Evolutionary conservation across 53 echinoderm and acorn worm genomes (phyloP).

Genomic region (Pentamera pediparva): DNA sequence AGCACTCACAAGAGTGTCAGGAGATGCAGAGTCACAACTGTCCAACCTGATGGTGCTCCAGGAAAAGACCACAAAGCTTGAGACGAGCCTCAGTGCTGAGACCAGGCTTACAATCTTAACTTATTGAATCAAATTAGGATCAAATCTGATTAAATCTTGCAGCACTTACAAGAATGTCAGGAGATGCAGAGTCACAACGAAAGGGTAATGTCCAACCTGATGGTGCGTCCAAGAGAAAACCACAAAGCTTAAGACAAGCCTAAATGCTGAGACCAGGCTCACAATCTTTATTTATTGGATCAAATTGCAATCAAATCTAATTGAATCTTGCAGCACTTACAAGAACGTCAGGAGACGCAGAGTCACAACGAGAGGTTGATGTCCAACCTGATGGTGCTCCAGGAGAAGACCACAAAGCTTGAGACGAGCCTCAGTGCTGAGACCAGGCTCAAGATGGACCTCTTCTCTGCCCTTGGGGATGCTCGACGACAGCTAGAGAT

Average conservation of each 20-base stretch:
- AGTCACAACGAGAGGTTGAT: conserved; percentile 87
- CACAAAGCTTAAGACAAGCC: conserved; percentile 83
- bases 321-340: conserved; percentile 49
- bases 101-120: conserved; percentile 94
- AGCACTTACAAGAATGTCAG: conserved; percentile 75
- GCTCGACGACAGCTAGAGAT: conserved; percentile 94
- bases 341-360: conserved; percentile 84
- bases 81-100: conserved; percentile 95
- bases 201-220: conserved; percentile 85
- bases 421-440: conserved; percentile 97
- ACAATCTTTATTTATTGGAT: no score
- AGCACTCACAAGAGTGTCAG: conserved; percentile 74
- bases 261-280: conserved; percentile 94
- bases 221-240: conserved; percentile 91
- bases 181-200: conserved; percentile 88
- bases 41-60: conserved; percentile 88
- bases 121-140: no score
- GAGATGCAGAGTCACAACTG: conserved; percentile 88
- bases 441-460: conserved; percentile 90
- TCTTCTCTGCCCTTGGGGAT: conserved; percentile 90
- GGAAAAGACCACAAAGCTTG: conserved; percentile 85
- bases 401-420: conserved; percentile 84
- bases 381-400: conserved; percentile 89
- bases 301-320: no score
- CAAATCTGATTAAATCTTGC: no score